Conservation (phyloP, 1,140 invertebrate genomes). For the Heliconius eleuchia region DNA sequence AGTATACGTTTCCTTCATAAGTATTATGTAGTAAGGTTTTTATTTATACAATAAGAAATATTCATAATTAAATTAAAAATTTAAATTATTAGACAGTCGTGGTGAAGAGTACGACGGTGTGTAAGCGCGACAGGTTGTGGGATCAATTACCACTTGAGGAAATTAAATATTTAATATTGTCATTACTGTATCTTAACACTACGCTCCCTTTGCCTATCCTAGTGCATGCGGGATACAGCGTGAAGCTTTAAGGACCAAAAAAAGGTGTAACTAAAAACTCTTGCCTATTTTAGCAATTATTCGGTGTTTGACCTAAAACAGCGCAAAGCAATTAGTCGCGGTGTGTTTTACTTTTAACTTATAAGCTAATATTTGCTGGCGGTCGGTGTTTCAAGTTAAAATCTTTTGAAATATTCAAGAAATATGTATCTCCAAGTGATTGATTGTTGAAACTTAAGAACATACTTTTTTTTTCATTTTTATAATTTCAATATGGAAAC, state of each 20-base stretch:
- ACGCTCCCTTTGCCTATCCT: too few species aligned
- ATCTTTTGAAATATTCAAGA: constrained; percentile 33
- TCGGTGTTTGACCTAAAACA: constrained; percentile 47
- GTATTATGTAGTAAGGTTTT: too few species aligned
- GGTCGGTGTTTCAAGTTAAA: constrained; percentile 29
- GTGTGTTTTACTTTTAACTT: constrained; percentile 29
- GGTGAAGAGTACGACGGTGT: too few species aligned
- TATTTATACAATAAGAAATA: too few species aligned
- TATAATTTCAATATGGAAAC: neutral
- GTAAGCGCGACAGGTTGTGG: too few species aligned
- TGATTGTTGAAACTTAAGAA: neutral
- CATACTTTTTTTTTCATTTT: neutral
- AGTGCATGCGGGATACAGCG: too few species aligned
- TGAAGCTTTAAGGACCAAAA: neutral
- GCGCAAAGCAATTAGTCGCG: constrained; percentile 51
- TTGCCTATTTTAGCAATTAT: constrained; percentile 41
- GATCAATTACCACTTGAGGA: too few species aligned
- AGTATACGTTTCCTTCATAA: neutral
- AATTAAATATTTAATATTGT: too few species aligned
- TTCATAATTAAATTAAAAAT: too few species aligned
- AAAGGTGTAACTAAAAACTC: neutral
- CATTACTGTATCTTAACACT: too few species aligned
- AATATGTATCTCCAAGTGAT: neutral
- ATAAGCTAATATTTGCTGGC: constrained; percentile 49
- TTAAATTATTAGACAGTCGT: too few species aligned